Evolutionary conservation across 2,888 invertebrate genomes (phyloP), one percentile per base, ranked within the genome.

Genomic region (Cephus sareptanus): DNA sequence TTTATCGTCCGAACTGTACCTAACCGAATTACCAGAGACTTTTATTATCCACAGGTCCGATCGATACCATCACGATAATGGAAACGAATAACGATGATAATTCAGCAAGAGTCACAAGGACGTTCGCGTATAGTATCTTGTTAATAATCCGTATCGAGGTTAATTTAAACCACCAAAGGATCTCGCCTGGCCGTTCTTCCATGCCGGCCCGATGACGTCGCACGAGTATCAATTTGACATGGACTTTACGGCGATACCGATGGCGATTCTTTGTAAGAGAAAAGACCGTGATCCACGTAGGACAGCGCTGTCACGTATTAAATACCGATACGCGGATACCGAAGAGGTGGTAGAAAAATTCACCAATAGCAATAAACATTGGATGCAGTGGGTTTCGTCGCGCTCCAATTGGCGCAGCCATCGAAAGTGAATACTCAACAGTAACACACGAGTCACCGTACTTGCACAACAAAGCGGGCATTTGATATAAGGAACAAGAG

Each of bases 371-470:
- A 56, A 82, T 76, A 77, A 81, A 82, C 76, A 81, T 56, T 9
- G 78, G 85, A 83, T 81, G 80, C 77, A 79, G 80, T 80, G 77
- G 34, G 78, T 75, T 76, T 77, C 77, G 81, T 76, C 69, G 78
- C 76, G 83, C 83, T 85, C 84, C 82, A 81, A 82, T 85, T 85
- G 80, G 77, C 82, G 76, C 79, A 76, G 78, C 71, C 81, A 82
- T 81, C 83, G 85, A 85, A 84, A 85, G 85, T 83, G 84, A 85
- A 85, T 79, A 85, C 76, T 79, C 75, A 75, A 77, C 75, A 76
- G 82, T 83, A 83, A 84, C 73, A 78, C 82, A 78, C 35, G 12
- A 84, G 84, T 80, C 79, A 79, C 76, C 80, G 73, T 70, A 74
- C 81, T 81, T 79, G 81, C 80, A 75, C 79, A 82, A 80, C 80